Percentiles rank a stretch among this genome's conserved stretches.
Evolutionary conservation across 2,113 vertebrate species (phyloP).

Genomic region (Campylomormyrus numenius): DNA sequence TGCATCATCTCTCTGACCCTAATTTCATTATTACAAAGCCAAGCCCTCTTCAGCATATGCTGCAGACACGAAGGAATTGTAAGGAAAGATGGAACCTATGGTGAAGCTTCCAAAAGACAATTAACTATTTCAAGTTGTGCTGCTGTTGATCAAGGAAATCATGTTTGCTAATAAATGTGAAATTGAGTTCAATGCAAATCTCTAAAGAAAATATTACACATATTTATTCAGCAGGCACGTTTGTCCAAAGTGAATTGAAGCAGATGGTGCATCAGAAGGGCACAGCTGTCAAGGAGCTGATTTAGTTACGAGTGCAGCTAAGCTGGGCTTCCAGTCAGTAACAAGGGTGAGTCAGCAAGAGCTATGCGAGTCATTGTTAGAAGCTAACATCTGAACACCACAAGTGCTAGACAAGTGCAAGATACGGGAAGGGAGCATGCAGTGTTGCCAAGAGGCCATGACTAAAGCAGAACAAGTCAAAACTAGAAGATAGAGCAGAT

Average conservation of each 20-base stretch:
- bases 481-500: not conserved
- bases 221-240: not conserved
- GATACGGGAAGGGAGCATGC: not conserved
- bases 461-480: not conserved
- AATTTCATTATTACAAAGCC: not conserved
- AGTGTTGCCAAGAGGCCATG: not conserved
- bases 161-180: not conserved
- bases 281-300: not conserved
- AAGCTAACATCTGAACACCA: not conserved
- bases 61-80: not conserved
- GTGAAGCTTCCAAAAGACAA: not conserved
- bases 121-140: not conserved
- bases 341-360: not conserved
- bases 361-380: not conserved
- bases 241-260: not conserved
- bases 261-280: not conserved
- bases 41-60: not conserved
- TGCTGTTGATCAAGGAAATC: not conserved
- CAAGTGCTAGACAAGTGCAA: not conserved
- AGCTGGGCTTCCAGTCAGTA: not conserved
- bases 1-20: not conserved
- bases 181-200: not conserved
- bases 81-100: not conserved
- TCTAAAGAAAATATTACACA: not conserved
- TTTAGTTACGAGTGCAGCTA: not conserved